phyloP scores from a whole-genome alignment of 2,888 invertebrate species.

The Xestia sexstrigata region DNA sequence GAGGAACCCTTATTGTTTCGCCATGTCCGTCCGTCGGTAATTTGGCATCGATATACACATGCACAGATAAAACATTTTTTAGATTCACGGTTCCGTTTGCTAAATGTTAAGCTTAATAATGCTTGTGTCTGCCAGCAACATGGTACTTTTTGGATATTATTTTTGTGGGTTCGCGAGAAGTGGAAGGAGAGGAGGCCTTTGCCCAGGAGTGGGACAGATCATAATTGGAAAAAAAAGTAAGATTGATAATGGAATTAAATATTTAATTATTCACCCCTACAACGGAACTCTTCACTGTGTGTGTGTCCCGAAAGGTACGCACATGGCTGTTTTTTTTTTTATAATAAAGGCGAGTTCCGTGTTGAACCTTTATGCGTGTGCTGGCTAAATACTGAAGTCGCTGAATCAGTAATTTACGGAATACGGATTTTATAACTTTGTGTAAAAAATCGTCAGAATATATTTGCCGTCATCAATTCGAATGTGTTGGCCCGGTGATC shows the following conservation, averaged over 20 bases:
- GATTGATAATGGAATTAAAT: background rate
- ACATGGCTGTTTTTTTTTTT: conserved; percentile 3
- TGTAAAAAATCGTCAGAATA: background rate
- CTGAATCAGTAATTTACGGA: background rate
- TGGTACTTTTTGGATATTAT: no score
- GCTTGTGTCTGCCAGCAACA: no score
- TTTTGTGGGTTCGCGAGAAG: no score
- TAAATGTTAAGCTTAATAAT: no score
- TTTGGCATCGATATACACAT: background rate
- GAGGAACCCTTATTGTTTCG: background rate
- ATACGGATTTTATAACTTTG: background rate
- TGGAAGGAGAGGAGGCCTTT: no score
- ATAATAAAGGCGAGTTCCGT: conserved; percentile 38
- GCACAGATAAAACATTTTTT: background rate
- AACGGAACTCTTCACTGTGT: background rate
- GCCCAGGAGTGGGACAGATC: no score
- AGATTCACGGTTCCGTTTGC: no score
- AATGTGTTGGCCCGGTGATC: no score
- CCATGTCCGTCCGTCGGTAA: background rate
- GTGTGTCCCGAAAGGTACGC: background rate
- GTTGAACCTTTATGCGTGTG: conserved; percentile 18
- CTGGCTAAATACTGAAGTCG: conserved; percentile 9
- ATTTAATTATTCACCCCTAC: background rate
- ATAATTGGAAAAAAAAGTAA: no score
- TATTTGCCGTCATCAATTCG: background rate